These are phyloP conservation scores for Cecidostiba fungosa DNA, from an alignment of 2,888 invertebrate species.

Conservation along the genomic window DNA sequence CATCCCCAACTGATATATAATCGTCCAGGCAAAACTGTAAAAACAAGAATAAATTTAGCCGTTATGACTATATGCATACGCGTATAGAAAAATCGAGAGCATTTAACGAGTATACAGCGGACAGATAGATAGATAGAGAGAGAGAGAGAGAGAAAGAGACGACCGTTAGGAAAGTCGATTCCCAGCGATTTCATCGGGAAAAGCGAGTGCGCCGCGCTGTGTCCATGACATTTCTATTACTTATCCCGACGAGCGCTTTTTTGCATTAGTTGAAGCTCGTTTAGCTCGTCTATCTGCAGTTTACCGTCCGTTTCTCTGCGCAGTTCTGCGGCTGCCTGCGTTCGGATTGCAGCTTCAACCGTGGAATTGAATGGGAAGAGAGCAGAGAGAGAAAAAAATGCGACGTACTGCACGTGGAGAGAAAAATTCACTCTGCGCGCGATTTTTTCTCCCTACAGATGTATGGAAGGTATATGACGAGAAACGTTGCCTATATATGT, in stretches of 20 bases:
- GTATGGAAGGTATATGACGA: not conserved
- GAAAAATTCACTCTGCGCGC: slow-evolving; percentile 32
- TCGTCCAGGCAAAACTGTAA: not conserved
- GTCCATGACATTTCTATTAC: slow-evolving; percentile 73
- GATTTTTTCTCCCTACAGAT: not conserved
- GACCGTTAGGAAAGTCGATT: slow-evolving; percentile 31
- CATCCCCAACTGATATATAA: too few species aligned
- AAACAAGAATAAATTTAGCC: not conserved
- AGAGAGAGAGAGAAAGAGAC: not conserved
- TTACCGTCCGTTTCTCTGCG: not conserved
- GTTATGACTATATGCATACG: not conserved
- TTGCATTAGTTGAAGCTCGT: slow-evolving; percentile 15
- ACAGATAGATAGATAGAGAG: not conserved
- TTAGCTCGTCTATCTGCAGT: slow-evolving; percentile 33
- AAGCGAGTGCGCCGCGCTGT: slow-evolving; percentile 55
- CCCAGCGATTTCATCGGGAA: slow-evolving; percentile 24
- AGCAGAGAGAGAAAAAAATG: not conserved
- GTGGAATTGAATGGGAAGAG: slow-evolving; percentile 25
- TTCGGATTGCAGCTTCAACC: not conserved
- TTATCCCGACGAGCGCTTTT: slow-evolving; percentile 58
- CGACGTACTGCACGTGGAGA: not conserved
- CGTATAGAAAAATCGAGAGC: not conserved
- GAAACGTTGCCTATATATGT: not conserved
- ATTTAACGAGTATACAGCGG: not conserved
- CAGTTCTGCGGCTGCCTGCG: not conserved